Percentiles rank a stretch among this genome's conserved stretches.
Conservation (phyloP, 2,113 vertebrate species). For the Cyanocitta stelleri region DNA sequence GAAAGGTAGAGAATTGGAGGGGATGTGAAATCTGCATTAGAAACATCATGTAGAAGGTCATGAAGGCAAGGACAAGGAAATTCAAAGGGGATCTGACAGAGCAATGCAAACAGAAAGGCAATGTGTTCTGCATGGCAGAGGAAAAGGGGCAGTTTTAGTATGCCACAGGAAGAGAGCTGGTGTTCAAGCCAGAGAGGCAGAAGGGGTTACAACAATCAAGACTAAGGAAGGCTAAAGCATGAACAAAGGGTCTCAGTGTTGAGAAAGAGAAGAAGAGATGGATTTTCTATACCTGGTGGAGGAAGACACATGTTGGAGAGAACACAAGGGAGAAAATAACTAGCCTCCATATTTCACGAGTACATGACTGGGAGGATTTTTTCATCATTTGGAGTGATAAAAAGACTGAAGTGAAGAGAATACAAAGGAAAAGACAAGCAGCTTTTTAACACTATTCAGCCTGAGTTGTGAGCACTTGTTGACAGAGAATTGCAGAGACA, state of each 20-base stretch:
- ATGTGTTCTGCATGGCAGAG: background rate
- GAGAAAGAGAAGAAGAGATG: background rate
- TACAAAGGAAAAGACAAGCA: conserved; percentile 5
- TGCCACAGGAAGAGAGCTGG: background rate
- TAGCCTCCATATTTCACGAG: background rate
- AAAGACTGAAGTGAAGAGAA: background rate
- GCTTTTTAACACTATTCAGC: background rate
- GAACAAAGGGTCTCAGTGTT: background rate
- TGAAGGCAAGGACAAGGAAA: background rate
- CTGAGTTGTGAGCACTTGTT: background rate
- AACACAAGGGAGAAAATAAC: background rate
- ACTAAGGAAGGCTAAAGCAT: background rate
- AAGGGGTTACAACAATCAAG: background rate
- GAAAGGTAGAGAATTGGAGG: background rate
- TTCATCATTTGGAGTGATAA: background rate
- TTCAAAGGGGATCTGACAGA: background rate
- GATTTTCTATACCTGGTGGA: background rate
- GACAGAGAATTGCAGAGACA: background rate
- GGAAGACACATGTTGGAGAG: background rate
- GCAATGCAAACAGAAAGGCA: background rate
- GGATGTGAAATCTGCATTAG: background rate
- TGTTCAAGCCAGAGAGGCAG: background rate
- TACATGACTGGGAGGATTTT: background rate
- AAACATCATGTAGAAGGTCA: background rate
- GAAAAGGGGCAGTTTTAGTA: background rate